Evolutionary conservation across 2,797 vertebrate genomes (phyloP).

Genomic region (Oreochromis mossambicus): DNA sequence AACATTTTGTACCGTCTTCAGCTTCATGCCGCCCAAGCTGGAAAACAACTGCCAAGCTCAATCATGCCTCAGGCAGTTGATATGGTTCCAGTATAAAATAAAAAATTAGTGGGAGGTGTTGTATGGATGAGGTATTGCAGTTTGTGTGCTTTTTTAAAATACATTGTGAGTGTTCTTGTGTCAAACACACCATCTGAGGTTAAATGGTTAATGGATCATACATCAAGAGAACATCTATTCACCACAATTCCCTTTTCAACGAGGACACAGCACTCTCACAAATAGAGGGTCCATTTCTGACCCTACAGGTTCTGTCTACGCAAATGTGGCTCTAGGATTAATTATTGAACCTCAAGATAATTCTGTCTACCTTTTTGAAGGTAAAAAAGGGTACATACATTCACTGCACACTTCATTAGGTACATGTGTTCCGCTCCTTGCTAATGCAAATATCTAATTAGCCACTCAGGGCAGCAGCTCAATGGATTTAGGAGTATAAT

Average conservation of each 20-base stretch:
- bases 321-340: not conserved
- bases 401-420: not conserved
- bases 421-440: not conserved
- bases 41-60: slow-evolving; percentile 21
- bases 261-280: not conserved
- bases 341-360: not conserved
- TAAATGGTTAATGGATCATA: slow-evolving; percentile 44
- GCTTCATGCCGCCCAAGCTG: slow-evolving; percentile 5
- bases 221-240: not conserved
- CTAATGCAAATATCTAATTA: no score
- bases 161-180: not conserved
- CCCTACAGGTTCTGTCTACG: not conserved
- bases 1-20: slow-evolving; percentile 47
- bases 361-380: not conserved
- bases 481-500: no score
- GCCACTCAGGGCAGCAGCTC: not conserved
- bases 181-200: not conserved
- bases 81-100: slow-evolving; percentile 1
- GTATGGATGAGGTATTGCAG: slow-evolving; percentile 17
- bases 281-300: not conserved
- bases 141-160: not conserved
- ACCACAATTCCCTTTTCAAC: slow-evolving; percentile 18
- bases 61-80: slow-evolving; percentile 31
- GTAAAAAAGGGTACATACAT: not conserved
- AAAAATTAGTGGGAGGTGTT: not conserved